Evolutionary conservation across 2,113 vertebrate genomes (phyloP).

Genomic region (Myotis davidii): DNA sequence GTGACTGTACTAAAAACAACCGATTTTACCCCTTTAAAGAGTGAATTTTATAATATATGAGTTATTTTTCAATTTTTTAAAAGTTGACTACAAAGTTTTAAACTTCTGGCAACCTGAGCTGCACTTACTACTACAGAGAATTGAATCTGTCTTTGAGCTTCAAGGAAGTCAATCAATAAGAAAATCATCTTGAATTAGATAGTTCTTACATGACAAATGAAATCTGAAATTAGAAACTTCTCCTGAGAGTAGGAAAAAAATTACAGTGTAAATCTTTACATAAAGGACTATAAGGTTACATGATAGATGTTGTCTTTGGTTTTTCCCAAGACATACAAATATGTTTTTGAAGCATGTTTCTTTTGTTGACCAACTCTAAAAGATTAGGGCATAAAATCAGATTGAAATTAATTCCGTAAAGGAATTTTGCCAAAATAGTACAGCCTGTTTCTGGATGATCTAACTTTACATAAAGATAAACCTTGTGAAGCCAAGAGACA

Average conservation of each 20-base stretch:
- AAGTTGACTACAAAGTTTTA: background rate
- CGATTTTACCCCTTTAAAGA: background rate
- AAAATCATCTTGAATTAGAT: background rate
- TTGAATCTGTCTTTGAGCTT: background rate
- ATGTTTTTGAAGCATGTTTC: background rate
- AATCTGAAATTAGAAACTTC: conserved; percentile 31
- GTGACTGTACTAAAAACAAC: background rate
- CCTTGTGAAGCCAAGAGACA: background rate
- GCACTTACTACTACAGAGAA: background rate
- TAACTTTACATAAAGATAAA: background rate
- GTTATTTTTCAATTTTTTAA: background rate
- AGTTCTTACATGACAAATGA: background rate
- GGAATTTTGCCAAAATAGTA: conserved; percentile 20
- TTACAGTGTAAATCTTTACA: background rate
- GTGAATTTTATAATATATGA: background rate
- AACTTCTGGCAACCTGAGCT: background rate
- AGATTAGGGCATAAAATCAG: conserved; percentile 9
- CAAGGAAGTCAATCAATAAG: background rate
- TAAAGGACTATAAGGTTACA: background rate
- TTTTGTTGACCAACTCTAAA: conserved; percentile 39
- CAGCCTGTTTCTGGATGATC: conserved; percentile 8
- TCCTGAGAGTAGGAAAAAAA: background rate
- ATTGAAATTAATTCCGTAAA: background rate
- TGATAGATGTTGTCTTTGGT: background rate
- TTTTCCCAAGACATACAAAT: conserved; percentile 36